Percentiles rank a stretch among this genome's conserved stretches.
Conservation (phyloP, 2,888 invertebrate genomes). For the Papilio gigon region DNA sequence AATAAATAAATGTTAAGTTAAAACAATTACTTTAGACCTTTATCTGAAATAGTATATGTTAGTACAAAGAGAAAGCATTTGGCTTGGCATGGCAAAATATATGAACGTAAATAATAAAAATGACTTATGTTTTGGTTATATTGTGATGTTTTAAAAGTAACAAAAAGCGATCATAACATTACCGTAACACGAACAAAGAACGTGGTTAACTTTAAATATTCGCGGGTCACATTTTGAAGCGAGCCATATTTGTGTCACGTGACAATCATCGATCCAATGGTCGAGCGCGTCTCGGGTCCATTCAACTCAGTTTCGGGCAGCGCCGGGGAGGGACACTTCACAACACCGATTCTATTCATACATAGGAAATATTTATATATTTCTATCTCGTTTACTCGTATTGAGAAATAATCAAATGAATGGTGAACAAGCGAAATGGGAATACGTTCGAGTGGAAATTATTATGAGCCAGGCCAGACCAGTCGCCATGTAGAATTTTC, state of each 20-base stretch:
- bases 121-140: not conserved
- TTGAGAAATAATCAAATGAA: constrained; percentile 80
- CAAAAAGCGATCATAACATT: not conserved
- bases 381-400: constrained; percentile 72
- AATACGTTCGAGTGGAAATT: constrained; percentile 80
- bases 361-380: constrained; percentile 78
- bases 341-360: constrained; percentile 80
- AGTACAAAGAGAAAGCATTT: too few species aligned
- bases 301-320: constrained; percentile 77
- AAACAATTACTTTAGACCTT: too few species aligned
- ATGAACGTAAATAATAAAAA: not conserved
- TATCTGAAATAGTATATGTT: too few species aligned
- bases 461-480: constrained; percentile 77
- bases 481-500: constrained; percentile 80
- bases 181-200: constrained; percentile 24
- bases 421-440: constrained; percentile 78
- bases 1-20: too few species aligned
- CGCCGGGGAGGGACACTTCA: constrained; percentile 76
- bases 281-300: constrained; percentile 82
- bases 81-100: too few species aligned
- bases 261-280: constrained; percentile 82
- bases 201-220: constrained; percentile 54
- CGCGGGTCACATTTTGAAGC: constrained; percentile 52
- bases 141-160: not conserved
- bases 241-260: constrained; percentile 77